These are phyloP conservation scores for Aphaenogaster rudis DNA, from an alignment of 1,140 invertebrate genomes.

Conservation along the genomic window DNA sequence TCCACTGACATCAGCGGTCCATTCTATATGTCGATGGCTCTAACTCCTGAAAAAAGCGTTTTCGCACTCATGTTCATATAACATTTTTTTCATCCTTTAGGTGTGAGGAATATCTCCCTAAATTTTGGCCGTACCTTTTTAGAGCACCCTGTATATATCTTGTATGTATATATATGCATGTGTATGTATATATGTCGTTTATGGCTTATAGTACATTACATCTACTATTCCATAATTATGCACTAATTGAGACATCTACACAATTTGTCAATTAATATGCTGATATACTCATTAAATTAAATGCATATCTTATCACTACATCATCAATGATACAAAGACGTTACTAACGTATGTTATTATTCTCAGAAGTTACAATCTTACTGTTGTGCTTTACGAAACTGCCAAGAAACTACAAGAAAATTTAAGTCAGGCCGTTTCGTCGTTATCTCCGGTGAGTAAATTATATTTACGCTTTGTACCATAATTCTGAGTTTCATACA, in stretches of 20 bases:
- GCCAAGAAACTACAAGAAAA: slow-evolving; percentile 11
- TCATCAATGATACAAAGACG: slow-evolving; percentile 62
- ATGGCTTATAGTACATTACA: background rate
- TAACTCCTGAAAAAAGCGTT: too few species aligned
- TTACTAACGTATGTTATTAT: slow-evolving; percentile 25
- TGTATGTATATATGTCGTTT: background rate
- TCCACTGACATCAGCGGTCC: too few species aligned
- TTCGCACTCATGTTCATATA: too few species aligned
- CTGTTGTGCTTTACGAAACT: slow-evolving; percentile 18
- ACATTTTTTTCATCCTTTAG: too few species aligned
- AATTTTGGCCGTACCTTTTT: too few species aligned
- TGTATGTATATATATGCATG: background rate
- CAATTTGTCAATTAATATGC: slow-evolving; percentile 37
- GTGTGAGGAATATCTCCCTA: too few species aligned
- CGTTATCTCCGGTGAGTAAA: slow-evolving; percentile 57
- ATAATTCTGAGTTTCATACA: slow-evolving; percentile 84
- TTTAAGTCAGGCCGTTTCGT: slow-evolving; percentile 69
- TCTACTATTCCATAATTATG: slow-evolving; percentile 2
- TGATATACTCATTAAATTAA: slow-evolving; percentile 71
- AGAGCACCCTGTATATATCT: background rate
- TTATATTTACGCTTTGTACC: slow-evolving; percentile 78
- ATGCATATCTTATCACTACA: slow-evolving; percentile 58
- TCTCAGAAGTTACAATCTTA: slow-evolving; percentile 26
- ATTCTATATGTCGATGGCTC: too few species aligned
- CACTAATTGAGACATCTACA: background rate